Evolutionary conservation across 1,140 invertebrate species (phyloP), one percentile per base, ranked within the genome.

Genomic region (Tigriopus japonicus): DNA sequence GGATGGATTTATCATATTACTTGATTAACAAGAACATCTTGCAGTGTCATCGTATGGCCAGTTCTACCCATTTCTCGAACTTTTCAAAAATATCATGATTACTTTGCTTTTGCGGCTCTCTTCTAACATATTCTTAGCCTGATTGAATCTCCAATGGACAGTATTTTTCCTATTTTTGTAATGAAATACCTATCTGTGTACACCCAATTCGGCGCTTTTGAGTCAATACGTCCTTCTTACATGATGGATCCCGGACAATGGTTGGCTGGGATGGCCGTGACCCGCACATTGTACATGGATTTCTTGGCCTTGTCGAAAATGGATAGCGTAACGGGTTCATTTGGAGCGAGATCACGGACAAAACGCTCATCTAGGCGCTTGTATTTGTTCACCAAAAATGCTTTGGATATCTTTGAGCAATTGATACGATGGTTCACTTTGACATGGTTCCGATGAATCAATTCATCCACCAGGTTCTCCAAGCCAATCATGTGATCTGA

Each of bases 241-340:
- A 85, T 85, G 0, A 83, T 75, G 2, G 83, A 82, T 0, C 83
- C 83, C 7, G 80, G 77, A 69, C 81, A 82, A 68, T 85, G 83
- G 14, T 78, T 81, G 2, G 82, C 80, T 19, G 81, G 75, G 54
- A 83, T 73, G 7, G 75, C 68, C 0, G 76, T 80, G 0, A 84
- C 77, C 35, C 70, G 73, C 0, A 82, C 43, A 62, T 65, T 63
- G 42, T 66, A 64, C 40, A 63, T 60, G 14, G 64, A 60, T 49
- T 66, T 63, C 43, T 64, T 60, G n/a, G 62, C 64, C 42, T 64
- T 63, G 59, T 64, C 62, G 52, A 63, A 64, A 15, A 66, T 63
- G 41, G 62, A 59, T 24, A 66, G 64, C 21, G 62, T 64, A 15
- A 64, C 62, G 28, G 64, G 59, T 49, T 66, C 65, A 40, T 66